phyloP scores from a whole-genome alignment of 2,888 invertebrate genomes.

The Bellardia pandia region DNA sequence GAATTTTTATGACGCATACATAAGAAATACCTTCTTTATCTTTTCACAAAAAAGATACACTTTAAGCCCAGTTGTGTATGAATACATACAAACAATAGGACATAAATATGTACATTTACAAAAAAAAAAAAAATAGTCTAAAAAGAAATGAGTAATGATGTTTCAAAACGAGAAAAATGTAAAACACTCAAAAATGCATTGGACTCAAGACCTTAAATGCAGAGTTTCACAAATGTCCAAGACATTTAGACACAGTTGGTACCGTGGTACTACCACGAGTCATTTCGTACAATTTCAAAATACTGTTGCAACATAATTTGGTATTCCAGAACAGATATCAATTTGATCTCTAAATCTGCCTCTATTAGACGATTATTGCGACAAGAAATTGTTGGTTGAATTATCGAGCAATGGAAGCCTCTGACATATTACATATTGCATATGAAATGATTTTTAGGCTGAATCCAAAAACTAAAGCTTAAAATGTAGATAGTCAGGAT shows the following conservation, averaged over 20 bases:
- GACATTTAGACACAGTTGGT: too few relatives aligned
- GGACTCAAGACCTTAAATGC: not conserved
- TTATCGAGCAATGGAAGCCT: too few relatives aligned
- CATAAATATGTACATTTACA: slow-evolving; percentile 9
- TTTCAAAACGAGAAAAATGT: not conserved
- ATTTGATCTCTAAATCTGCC: too few relatives aligned
- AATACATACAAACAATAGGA: not conserved
- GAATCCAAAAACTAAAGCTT: not conserved
- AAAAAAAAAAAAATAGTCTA: slow-evolving; percentile 44
- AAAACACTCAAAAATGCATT: slow-evolving; percentile 38
- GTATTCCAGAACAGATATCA: too few relatives aligned
- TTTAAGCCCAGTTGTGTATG: slow-evolving; percentile 21
- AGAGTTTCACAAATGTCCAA: slow-evolving; percentile 41
- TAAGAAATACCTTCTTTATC: slow-evolving; percentile 4
- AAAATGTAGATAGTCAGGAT: not conserved
- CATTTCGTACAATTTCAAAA: too few relatives aligned
- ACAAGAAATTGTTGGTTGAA: too few relatives aligned
- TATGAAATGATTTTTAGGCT: too few relatives aligned
- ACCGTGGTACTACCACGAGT: too few relatives aligned
- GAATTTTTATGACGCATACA: slow-evolving; percentile 16
- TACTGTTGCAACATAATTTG: too few relatives aligned
- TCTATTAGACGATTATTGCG: too few relatives aligned
- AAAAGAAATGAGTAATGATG: slow-evolving; percentile 49
- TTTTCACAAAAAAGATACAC: not conserved
- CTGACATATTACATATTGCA: too few relatives aligned